Evolutionary conservation across 2,113 vertebrate species (phyloP).

Genomic region (Gymnorhina tibicen): DNA sequence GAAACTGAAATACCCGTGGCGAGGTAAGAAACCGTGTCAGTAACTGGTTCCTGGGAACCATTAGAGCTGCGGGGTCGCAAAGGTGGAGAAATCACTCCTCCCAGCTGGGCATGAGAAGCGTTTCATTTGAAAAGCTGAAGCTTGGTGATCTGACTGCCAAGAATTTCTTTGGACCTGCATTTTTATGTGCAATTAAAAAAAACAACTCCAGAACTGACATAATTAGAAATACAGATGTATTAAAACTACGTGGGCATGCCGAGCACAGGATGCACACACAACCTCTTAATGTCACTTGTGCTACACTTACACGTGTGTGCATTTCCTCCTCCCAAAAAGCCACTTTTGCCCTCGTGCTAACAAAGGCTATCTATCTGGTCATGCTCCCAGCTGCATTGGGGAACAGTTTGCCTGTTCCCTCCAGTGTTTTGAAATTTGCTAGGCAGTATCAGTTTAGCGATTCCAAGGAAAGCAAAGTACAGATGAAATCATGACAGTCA

Average conservation of each 20-base stretch:
- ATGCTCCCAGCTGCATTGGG: neutral
- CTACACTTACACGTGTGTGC: neutral
- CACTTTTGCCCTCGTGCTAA: neutral
- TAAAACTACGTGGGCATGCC: neutral
- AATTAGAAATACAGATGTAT: neutral
- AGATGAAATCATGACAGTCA: conserved; percentile 15
- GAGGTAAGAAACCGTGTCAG: conserved; percentile 24
- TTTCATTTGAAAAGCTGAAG: neutral
- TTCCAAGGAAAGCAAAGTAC: conserved; percentile 38
- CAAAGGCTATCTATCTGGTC: conserved; percentile 2
- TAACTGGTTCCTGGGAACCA: neutral
- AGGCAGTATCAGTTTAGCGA: neutral
- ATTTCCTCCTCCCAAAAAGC: neutral
- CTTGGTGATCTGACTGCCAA: neutral
- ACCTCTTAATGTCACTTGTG: neutral
- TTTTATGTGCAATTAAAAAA: neutral
- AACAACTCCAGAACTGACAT: neutral
- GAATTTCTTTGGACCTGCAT: neutral
- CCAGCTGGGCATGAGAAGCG: neutral
- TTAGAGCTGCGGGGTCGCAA: neutral
- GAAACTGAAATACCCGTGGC: neutral
- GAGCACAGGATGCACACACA: neutral
- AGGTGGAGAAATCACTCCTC: neutral
- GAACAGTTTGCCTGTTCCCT: neutral
- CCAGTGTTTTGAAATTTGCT: neutral